Percentiles rank a stretch among this genome's conserved stretches.
Conservation (phyloP, 2,888 invertebrate genomes). For the Metacarcinus magister region DNA sequence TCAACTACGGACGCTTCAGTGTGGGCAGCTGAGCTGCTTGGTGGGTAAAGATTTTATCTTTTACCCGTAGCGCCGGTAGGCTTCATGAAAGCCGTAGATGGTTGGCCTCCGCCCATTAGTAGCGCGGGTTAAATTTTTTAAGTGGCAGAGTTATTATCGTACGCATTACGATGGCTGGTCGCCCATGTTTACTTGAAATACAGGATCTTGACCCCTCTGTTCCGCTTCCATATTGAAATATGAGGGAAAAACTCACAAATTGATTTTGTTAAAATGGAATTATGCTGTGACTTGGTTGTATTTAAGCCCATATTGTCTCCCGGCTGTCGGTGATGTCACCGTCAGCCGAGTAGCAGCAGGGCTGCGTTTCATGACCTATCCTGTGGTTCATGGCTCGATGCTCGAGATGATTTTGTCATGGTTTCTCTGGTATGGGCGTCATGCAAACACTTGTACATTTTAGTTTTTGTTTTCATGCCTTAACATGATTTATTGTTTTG, state of each 20-base stretch:
- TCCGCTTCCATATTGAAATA: not conserved
- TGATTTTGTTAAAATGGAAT: not conserved
- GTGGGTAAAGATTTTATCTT: not conserved
- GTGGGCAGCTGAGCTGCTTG: not conserved
- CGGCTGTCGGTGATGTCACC: not conserved
- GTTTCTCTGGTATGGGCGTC: too few relatives aligned
- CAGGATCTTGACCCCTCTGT: not conserved
- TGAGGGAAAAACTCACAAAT: not conserved
- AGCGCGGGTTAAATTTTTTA: too few relatives aligned
- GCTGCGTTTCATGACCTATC: not conserved
- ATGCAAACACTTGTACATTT: too few relatives aligned
- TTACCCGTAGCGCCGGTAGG: too few relatives aligned
- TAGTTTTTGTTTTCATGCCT: too few relatives aligned
- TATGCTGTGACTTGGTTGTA: not conserved
- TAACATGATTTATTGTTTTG: too few relatives aligned
- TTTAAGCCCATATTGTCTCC: not conserved
- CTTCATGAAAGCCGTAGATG: too few relatives aligned
- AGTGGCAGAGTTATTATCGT: not conserved
- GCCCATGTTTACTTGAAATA: not conserved
- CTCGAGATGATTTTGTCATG: too few relatives aligned
- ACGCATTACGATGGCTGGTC: not conserved
- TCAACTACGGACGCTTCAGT: not conserved
- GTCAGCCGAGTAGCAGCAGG: not conserved
- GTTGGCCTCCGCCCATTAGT: too few relatives aligned
- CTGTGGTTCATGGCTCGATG: too few relatives aligned